A percentile compares a stretch with the other conserved stretches of the same genome.
phyloP scores from a whole-genome alignment of 2,888 invertebrate species.

The Drosophila peninsularis region DNA sequence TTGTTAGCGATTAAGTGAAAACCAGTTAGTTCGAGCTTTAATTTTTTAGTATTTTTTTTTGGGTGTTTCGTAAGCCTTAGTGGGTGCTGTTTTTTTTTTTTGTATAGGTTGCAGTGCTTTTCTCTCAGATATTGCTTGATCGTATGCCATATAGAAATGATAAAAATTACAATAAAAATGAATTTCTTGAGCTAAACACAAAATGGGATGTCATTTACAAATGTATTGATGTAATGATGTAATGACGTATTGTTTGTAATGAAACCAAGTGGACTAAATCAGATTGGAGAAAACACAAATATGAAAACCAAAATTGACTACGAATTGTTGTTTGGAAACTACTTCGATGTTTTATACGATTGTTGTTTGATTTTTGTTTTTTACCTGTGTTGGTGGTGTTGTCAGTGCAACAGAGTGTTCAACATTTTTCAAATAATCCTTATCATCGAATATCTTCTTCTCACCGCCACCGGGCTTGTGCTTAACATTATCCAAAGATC shows the following conservation, averaged over 20 bases:
- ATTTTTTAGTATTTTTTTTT: constrained; percentile 14
- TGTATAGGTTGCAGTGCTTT: constrained; percentile 59
- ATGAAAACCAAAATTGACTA: constrained; percentile 1
- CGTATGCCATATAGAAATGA: constrained; percentile 43
- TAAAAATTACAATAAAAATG: constrained; percentile 68
- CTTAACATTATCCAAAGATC: constrained; percentile 94
- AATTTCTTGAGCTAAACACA: constrained; percentile 75
- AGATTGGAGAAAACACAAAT: constrained; percentile 16
- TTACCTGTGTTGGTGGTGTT: constrained; percentile 87
- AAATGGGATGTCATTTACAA: constrained; percentile 62
- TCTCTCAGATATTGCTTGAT: constrained; percentile 42
- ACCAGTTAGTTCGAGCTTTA: constrained; percentile 36
- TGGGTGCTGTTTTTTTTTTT: constrained; percentile 42
- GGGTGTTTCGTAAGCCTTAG: constrained; percentile 30
- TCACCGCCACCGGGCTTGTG: constrained; percentile 97
- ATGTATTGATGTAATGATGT: too few species aligned
- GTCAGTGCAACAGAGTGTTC: constrained; percentile 86
- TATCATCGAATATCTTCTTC: constrained; percentile 96
- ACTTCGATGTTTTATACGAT: constrained; percentile 34
- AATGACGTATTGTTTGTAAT: constrained; percentile 29
- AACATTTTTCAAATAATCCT: constrained; percentile 94
- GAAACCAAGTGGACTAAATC: constrained; percentile 50
- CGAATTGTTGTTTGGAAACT: constrained; percentile 12
- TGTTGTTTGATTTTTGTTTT: constrained; percentile 37
- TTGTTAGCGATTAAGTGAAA: constrained; percentile 41